These are phyloP conservation scores for Elegia similella DNA, from an alignment of 2,888 invertebrate genomes.

Conservation along the genomic window DNA sequence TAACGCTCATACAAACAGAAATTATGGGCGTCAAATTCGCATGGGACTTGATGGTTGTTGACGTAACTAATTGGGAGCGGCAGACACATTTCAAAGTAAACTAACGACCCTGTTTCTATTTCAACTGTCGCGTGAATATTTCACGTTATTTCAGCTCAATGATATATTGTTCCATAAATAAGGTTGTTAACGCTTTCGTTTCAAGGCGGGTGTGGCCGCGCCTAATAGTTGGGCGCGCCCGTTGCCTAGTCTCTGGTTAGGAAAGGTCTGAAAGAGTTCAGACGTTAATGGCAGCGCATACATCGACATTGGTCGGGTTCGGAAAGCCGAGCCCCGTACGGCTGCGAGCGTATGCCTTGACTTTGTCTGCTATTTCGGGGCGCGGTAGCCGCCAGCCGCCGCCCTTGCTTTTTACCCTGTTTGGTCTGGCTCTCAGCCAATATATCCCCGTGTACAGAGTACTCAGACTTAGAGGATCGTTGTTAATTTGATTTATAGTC, in stretches of 20 bases:
- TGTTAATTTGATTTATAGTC: conserved; percentile 34
- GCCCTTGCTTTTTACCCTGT: conserved; percentile 78
- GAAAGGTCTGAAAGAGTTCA: conserved; percentile 17
- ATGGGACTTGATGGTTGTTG: conserved; percentile 19
- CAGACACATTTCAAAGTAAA: conserved; percentile 30
- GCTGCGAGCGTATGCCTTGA: conserved; percentile 67
- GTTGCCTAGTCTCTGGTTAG: conserved; percentile 19
- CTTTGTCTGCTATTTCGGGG: conserved; percentile 78
- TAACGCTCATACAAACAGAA: conserved; percentile 4
- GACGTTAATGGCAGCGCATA: conserved; percentile 21
- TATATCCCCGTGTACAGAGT: conserved; percentile 46
- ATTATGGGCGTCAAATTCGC: conserved; percentile 18
- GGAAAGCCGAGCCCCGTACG: conserved; percentile 33
- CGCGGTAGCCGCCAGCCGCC: conserved; percentile 67
- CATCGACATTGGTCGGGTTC: conserved; percentile 23
- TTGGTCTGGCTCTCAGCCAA: conserved; percentile 74
- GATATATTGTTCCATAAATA: conserved; percentile 38
- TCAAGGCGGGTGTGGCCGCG: conserved; percentile 18
- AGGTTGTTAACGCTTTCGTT: conserved; percentile 36
- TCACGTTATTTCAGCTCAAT: conserved; percentile 29
- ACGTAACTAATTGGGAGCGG: conserved; percentile 26
- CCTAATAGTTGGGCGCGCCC: conserved; percentile 24
- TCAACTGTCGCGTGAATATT: conserved; percentile 34
- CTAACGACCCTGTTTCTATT: conserved; percentile 23
- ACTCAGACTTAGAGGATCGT: conserved; percentile 31